Conservation (phyloP, 2,888 invertebrate species). For the Mythimna impura region DNA sequence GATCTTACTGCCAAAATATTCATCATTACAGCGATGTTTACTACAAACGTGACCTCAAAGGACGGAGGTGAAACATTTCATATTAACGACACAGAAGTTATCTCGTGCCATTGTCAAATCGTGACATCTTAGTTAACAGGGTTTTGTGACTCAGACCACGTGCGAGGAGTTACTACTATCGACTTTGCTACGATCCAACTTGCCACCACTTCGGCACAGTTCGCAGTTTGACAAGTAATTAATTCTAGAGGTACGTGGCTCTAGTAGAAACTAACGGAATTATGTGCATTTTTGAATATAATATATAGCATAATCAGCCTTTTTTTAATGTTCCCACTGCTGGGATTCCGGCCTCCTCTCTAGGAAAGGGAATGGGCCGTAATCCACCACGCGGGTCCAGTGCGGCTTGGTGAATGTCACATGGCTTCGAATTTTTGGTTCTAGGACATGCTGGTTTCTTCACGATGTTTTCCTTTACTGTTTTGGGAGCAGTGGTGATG, state of each 20-base stretch:
- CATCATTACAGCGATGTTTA: conserved; percentile 21
- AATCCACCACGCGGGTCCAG: too few relatives aligned
- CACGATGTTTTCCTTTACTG: too few relatives aligned
- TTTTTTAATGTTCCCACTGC: too few relatives aligned
- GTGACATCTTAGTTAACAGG: conserved; percentile 64
- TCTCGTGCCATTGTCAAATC: conserved; percentile 63
- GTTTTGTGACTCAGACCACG: conserved; percentile 70
- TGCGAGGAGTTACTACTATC: conserved; percentile 69
- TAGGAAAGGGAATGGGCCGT: too few relatives aligned
- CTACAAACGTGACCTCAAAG: conserved; percentile 47
- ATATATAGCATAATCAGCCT: too few relatives aligned
- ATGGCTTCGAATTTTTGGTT: too few relatives aligned
- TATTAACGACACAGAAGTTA: conserved; percentile 66
- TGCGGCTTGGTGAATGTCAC: too few relatives aligned
- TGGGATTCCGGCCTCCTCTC: too few relatives aligned
- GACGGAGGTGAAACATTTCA: conserved; percentile 59
- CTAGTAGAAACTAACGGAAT: conserved; percentile 36
- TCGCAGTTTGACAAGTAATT: conserved; percentile 72
- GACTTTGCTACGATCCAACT: conserved; percentile 68
- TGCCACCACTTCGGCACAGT: conserved; percentile 68
- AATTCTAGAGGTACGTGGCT: conserved; percentile 61
- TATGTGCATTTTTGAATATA: conserved; percentile 40
- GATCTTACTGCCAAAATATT: conserved; percentile 17
- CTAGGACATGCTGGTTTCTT: too few relatives aligned
- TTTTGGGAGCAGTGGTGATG: too few relatives aligned